Conservation (phyloP, 53 echinoderm and acorn worm genomes). For the Glandiceps talaboti region DNA sequence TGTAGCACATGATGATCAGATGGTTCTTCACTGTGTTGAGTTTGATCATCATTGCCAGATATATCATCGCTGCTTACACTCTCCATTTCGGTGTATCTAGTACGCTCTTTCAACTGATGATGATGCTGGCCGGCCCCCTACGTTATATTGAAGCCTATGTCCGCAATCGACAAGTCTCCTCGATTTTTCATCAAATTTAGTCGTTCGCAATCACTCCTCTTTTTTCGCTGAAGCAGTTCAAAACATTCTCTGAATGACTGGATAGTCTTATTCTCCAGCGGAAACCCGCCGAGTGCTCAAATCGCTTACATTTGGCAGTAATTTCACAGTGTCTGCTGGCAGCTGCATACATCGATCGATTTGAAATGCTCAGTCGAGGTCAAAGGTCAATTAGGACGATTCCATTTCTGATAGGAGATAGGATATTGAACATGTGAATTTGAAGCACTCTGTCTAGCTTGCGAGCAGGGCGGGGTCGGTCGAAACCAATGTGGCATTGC, state of each 20-base stretch:
- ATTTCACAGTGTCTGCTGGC: background rate
- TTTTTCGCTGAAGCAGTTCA: background rate
- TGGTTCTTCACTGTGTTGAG: background rate
- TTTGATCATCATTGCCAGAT: background rate
- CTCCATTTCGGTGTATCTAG: no score
- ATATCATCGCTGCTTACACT: background rate
- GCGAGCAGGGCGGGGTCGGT: no score
- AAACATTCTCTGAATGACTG: background rate
- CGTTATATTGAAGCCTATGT: background rate
- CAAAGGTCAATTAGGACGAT: no score
- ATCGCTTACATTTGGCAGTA: background rate
- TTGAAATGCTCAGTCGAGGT: background rate
- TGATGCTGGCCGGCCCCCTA: no score
- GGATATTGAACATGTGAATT: no score
- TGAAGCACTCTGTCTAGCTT: no score
- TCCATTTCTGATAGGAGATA: no score
- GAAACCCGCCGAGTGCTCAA: conserved; percentile 1
- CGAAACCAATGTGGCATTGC: no score
- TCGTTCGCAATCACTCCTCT: background rate
- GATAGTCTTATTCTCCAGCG: background rate
- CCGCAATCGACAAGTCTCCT: background rate
- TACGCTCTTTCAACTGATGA: no score
- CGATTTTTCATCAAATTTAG: background rate
- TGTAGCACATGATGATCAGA: background rate
- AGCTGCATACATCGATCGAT: background rate